These are phyloP conservation scores for Melanitta fusca DNA, from an alignment of 2,797 vertebrate genomes.

Conservation along the genomic window DNA sequence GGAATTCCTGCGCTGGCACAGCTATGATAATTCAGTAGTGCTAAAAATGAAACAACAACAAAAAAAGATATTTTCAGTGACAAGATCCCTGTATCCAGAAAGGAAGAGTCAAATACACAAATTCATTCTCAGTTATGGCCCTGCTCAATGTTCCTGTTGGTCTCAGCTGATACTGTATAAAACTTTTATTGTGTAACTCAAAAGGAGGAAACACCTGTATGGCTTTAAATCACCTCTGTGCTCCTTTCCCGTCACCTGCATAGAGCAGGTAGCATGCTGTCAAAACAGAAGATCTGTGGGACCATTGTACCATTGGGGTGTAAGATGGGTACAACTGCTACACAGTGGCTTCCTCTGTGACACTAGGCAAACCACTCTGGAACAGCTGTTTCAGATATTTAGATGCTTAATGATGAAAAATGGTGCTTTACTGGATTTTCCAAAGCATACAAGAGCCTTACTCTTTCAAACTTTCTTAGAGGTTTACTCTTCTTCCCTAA, in stretches of 20 bases:
- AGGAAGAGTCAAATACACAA: not conserved
- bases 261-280: not conserved
- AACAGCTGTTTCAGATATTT: not conserved
- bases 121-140: not conserved
- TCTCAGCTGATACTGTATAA: not conserved
- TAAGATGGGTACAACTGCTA: not conserved
- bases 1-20: constrained; percentile 72
- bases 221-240: not conserved
- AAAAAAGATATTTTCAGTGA: not conserved
- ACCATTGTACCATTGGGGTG: not conserved
- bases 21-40: accelerated
- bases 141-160: not conserved
- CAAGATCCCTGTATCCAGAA: not conserved
- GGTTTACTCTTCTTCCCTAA: not conserved
- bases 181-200: not conserved
- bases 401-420: not conserved
- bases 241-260: not conserved
- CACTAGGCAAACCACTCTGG: not conserved
- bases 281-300: not conserved
- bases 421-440: not conserved
- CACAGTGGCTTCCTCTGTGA: not conserved
- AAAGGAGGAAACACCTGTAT: not conserved
- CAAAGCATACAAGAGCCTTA: not conserved
- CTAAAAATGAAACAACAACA: constrained; percentile 11
- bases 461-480: not conserved